Evolutionary conservation across 2,113 vertebrate species (phyloP).

Genomic region (Scomber colias): DNA sequence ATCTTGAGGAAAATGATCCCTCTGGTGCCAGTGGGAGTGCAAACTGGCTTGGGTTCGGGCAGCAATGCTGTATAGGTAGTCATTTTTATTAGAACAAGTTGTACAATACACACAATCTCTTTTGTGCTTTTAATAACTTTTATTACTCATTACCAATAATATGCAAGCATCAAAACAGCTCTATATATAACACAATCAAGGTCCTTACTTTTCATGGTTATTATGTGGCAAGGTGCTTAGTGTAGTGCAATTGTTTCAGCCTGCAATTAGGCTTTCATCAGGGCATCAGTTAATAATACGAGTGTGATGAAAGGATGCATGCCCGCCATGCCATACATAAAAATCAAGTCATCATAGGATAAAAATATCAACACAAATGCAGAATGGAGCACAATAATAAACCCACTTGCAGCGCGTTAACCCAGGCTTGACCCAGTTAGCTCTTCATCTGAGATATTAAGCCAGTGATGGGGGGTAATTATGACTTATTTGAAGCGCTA

Average conservation of each 20-base stretch:
- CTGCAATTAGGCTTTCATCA: conserved; percentile 56
- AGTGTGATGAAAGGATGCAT: conserved; percentile 41
- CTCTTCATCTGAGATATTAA: conserved; percentile 36
- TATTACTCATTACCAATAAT: conserved; percentile 47
- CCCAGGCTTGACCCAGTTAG: conserved; percentile 32
- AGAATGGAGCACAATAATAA: conserved; percentile 22
- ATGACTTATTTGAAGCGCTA: conserved; percentile 58
- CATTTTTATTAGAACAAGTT: conserved; percentile 42
- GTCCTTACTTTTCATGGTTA: conserved; percentile 22
- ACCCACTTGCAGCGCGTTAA: conserved; percentile 4
- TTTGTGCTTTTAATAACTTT: conserved; percentile 34
- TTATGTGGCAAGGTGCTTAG: conserved; percentile 9
- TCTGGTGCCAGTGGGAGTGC: conserved; percentile 46
- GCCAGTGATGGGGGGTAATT: conserved; percentile 38
- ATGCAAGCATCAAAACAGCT: conserved; percentile 14
- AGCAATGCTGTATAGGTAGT: conserved; percentile 17
- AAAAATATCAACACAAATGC: conserved; percentile 53
- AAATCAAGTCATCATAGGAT: conserved; percentile 36
- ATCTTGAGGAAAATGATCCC: conserved; percentile 60
- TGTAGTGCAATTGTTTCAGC: conserved; percentile 34
- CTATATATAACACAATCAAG: conserved; percentile 1
- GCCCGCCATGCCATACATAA: conserved; percentile 14
- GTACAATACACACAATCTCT: conserved; percentile 13
- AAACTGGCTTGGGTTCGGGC: conserved; percentile 13
- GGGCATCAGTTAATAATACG: conserved; percentile 39